A percentile compares a stretch with the other conserved stretches of the same genome.
These are phyloP conservation scores for Burhinus oedicnemus DNA, from an alignment of 2,113 vertebrate species.

Conservation along the genomic window DNA sequence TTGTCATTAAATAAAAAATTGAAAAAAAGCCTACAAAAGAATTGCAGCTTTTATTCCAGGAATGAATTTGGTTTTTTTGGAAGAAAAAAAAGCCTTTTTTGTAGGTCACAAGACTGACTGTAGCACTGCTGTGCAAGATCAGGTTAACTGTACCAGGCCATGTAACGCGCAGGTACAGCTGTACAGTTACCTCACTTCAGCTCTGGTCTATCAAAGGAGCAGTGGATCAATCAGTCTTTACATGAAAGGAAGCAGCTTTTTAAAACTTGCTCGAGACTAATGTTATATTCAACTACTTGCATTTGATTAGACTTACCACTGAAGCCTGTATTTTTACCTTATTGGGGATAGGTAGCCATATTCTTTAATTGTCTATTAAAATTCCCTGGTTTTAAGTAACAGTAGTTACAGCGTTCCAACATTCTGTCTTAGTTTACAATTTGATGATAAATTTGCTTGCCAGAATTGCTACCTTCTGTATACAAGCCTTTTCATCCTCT, in stretches of 20 bases:
- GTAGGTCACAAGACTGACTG: not conserved
- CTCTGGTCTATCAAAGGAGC: not conserved
- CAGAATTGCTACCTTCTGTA: not conserved
- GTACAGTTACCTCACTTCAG: not conserved
- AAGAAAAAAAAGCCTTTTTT: not conserved
- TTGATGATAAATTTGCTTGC: not conserved
- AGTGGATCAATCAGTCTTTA: not conserved
- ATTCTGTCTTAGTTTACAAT: not conserved
- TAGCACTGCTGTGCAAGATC: not conserved
- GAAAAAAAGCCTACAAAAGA: not conserved
- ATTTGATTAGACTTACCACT: not conserved
- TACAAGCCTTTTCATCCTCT: not conserved
- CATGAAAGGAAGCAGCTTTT: not conserved
- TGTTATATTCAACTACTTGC: not conserved
- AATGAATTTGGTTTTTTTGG: not conserved
- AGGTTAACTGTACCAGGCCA: not conserved
- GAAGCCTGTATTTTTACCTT: not conserved
- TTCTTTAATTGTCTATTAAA: not conserved
- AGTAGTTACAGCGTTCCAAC: not conserved
- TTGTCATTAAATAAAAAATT: not conserved
- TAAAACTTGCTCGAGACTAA: not conserved
- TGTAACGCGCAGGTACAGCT: not conserved
- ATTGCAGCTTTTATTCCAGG: not conserved
- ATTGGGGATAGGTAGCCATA: rapidly evolving
- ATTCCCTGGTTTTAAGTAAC: not conserved